A percentile compares a stretch with the other conserved stretches of the same genome.
Conservation (phyloP, 37 sponge, comb jelly and placozoan species). For the Eunapius fragilis region DNA sequence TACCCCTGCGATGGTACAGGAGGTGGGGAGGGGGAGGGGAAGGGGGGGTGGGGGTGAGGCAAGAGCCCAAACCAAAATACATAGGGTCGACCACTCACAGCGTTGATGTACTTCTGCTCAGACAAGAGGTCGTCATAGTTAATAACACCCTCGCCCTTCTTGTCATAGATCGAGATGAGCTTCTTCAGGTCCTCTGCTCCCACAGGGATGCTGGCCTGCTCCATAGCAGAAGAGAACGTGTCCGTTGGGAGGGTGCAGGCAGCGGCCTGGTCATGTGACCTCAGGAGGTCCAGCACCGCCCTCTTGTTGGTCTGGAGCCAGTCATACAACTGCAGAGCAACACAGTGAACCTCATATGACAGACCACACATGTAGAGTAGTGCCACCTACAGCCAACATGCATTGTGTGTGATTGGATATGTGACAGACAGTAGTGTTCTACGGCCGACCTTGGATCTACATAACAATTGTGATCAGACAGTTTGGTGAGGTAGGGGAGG, state of each 20-base stretch:
- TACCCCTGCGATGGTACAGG: no score
- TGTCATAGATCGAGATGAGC: constrained; percentile 73
- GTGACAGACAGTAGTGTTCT: no score
- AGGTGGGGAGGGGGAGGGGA: no score
- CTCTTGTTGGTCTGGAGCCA: constrained; percentile 71
- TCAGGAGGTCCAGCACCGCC: constrained; percentile 30
- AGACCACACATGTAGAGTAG: no score
- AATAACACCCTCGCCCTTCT: constrained; percentile 67
- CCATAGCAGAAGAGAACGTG: constrained; percentile 16
- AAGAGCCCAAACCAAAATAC: not conserved
- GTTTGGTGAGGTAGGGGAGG: no score
- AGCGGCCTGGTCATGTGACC: constrained; percentile 18
- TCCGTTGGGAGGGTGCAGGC: constrained; percentile 45
- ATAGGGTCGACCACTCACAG: constrained; percentile 37
- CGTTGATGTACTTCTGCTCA: constrained; percentile 81
- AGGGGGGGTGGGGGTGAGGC: not conserved
- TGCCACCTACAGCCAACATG: no score
- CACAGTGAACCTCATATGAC: not conserved
- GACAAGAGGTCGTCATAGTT: constrained; percentile 76
- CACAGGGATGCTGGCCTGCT: constrained; percentile 30
- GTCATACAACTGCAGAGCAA: constrained; percentile 71
- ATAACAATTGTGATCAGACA: no score
- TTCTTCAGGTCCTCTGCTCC: constrained; percentile 31
- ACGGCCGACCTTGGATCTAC: no score
- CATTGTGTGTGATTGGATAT: no score